Base-by-base conservation (phyloP, 2,113 vertebrate genomes). In the Forbesichthys agassizii region DNA sequence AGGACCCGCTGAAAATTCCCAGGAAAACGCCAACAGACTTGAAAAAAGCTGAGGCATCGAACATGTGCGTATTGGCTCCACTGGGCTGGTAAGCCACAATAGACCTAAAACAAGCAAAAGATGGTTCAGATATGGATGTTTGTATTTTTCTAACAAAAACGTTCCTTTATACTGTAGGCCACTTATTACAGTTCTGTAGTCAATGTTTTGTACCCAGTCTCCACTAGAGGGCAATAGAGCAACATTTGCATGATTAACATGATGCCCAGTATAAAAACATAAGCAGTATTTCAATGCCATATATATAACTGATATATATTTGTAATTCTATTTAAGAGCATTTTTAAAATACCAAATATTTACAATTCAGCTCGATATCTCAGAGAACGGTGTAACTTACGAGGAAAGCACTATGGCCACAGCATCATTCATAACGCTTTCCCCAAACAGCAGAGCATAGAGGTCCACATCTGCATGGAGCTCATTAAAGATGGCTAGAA, bases 1-100 rank as follows among this genome's bases (percentile, higher is more conserved):
- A 99, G 69, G 98, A 99, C 6, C 98, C 98, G 57, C 98, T 99
- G 89, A 99, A 98, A 84, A 99, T 99, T 27, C 96, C 98, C 73
- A 99, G 88, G 74, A 99, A 99, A 80, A 98, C 91, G 9, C 97
- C 97, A 42, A 99, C 95, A 0, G 95, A 99, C 85, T 98, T 99
- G 90, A 99, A 99, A 83, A 99, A 98, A 0, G 97, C 98, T 1
- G 96, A 88, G 18, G 96, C 95, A 56, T 99, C 98, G 56, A 99
- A 99, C 54, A 93, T 93, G 55, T 99, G 97, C 0, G 93, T 96
- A 74, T 97, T 99, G 27, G 93, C 89, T n/a, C 95, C 96, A 0
- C 93, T 92, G 27, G 97, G 98, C 79, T 99, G 97, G 87, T 99
- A 99, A 0, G 98, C 95, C 74, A 98, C 92, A 61, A 99, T 99